phyloP scores from a whole-genome alignment of 1,140 invertebrate species.

The Octopus bimaculoides region DNA sequence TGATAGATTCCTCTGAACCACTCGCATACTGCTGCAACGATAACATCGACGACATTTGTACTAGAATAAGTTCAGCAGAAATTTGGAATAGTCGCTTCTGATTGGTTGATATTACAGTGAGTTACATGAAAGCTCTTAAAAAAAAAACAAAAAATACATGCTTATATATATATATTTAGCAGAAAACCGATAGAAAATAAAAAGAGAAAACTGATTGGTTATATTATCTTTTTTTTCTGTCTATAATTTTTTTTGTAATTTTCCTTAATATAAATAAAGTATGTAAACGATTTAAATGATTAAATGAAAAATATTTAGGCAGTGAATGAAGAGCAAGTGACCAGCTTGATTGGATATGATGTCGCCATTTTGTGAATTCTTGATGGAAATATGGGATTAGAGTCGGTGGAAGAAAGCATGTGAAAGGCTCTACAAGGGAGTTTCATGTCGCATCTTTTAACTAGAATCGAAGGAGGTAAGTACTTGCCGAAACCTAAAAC shows the following conservation, averaged over 20 bases:
- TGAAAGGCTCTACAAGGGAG: conserved; percentile 2
- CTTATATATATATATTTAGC: too few relatives aligned
- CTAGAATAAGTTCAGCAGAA: conserved; percentile 12
- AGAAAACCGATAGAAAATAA: too few relatives aligned
- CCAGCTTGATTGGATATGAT: neutral
- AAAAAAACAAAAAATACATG: too few relatives aligned
- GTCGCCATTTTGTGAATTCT: conserved; percentile 10
- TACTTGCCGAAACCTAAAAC: too few relatives aligned
- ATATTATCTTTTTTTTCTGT: too few relatives aligned
- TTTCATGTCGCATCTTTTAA: conserved; percentile 6
- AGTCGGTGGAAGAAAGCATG: conserved; percentile 1
- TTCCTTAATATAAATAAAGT: too few relatives aligned
- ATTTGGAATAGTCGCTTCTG: neutral
- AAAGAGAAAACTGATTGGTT: too few relatives aligned
- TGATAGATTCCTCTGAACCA: conserved; percentile 60
- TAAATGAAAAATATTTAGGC: too few relatives aligned
- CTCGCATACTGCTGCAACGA: conserved; percentile 68
- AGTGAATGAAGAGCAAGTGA: neutral
- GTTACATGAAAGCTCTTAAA: neutral
- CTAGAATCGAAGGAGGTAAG: neutral
- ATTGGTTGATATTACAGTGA: conserved; percentile 15
- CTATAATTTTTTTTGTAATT: too few relatives aligned
- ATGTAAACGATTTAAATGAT: too few relatives aligned
- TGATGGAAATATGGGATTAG: neutral
- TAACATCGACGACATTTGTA: conserved; percentile 32